Evolutionary conservation across 2,888 invertebrate genomes (phyloP), one percentile per base, ranked within the genome.

Genomic region (Amblyjoppa proteus): DNA sequence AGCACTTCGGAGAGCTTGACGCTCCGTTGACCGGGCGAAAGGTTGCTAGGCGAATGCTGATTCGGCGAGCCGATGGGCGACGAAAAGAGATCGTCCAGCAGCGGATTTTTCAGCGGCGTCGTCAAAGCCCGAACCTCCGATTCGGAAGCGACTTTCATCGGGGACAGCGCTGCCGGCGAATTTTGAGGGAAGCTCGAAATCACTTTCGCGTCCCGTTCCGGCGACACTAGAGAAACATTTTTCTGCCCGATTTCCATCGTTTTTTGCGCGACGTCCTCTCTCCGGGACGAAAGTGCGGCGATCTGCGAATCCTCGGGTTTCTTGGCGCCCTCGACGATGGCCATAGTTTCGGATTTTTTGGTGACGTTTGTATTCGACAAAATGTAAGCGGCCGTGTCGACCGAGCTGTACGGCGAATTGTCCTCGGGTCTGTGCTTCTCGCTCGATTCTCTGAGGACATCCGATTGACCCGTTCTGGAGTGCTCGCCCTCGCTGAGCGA

Each of bases 341-440:
- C 90, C 51, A 88, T 80, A 6, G 88, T 87, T 28, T 90, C 87
- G 9, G 83, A 76, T 84, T 91, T 91, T 25, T 89, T 90, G 16
- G 91, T 92, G 0, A 88, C 77, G 77, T 92, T 92, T 5, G 87
- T 85, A 71, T 92, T 92, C 3, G 92, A 90, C 61, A 90, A 85
- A 53, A 93, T 92, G 66, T 93, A 93, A 28, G 86, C 89, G 1
- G 89, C 89, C 13, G 93, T 93, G 64, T 93, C 90, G 2, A 93
- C 90, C 41, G 93, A 92, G 73, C 90, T 92, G 61, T 25, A 84
- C 0, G 71, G 76, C 25, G 84, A 83, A 38, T 61, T 66, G 3
- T 86, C 61, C 9, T 74, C 31, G n/a, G 51, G 13, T 76, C 80
- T 78, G 0, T 16, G 53, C 13, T 84, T 66, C 0, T 83, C 70